A percentile compares a stretch with the other conserved stretches of the same genome.
phyloP scores from a whole-genome alignment of 2,888 invertebrate genomes.

The Drosophila basisetae region DNA sequence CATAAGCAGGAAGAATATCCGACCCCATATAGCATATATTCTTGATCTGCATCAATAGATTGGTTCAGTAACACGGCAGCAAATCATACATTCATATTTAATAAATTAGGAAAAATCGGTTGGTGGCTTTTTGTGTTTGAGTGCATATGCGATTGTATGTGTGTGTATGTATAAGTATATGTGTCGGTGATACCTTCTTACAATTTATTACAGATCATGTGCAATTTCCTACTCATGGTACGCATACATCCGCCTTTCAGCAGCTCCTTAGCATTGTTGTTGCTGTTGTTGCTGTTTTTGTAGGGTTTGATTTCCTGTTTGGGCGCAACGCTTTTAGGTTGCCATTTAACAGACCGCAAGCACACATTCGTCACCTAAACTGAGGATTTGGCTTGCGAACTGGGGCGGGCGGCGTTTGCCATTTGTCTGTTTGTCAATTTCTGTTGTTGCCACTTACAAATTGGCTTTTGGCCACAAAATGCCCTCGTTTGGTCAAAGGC shows the following conservation, averaged over 20 bases:
- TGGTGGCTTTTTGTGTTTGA: not conserved
- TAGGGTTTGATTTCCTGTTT: slow-evolving; percentile 49
- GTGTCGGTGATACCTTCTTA: slow-evolving; percentile 27
- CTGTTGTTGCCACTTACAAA: slow-evolving; percentile 70
- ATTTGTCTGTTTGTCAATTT: slow-evolving; percentile 50
- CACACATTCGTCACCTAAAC: slow-evolving; percentile 69
- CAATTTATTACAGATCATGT: slow-evolving; percentile 54
- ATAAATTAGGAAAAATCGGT: not conserved
- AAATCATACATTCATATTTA: not conserved
- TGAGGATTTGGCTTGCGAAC: slow-evolving; percentile 16
- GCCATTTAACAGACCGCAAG: slow-evolving; percentile 67
- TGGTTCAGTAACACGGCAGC: not conserved
- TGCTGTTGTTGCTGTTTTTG: slow-evolving; percentile 28
- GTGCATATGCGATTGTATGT: not conserved
- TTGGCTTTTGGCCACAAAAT: slow-evolving; percentile 71
- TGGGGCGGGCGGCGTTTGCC: slow-evolving; percentile 4
- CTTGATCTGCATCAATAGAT: not conserved
- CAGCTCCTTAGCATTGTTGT: slow-evolving; percentile 16
- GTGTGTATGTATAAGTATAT: not conserved
- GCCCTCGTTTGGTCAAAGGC: slow-evolving; percentile 54
- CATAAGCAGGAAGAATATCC: not conserved
- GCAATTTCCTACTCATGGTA: slow-evolving; percentile 45
- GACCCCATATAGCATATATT: not conserved
- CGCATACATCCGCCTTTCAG: slow-evolving; percentile 40
- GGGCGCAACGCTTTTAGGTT: slow-evolving; percentile 59